A percentile compares a stretch with the other conserved stretches of the same genome.
phyloP scores from a whole-genome alignment of 2,797 vertebrate genomes.

The Urophycis tenuis region DNA sequence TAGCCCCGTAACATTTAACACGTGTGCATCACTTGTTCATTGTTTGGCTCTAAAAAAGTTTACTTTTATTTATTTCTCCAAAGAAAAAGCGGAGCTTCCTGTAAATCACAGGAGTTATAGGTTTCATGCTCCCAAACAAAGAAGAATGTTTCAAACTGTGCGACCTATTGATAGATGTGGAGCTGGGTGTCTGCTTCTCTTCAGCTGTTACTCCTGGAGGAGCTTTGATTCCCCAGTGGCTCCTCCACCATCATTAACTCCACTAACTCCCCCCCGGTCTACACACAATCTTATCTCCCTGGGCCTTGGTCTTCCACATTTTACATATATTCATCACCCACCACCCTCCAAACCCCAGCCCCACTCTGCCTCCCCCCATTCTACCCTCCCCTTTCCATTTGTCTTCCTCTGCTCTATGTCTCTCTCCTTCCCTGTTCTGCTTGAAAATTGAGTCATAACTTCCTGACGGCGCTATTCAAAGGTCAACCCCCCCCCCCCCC shows the following conservation, averaged over 20 bases:
- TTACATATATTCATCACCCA: neutral
- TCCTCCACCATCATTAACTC: slow-evolving; percentile 19
- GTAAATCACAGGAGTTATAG: neutral
- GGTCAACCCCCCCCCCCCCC: slow-evolving; percentile 49
- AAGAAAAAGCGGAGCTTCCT: too few species aligned
- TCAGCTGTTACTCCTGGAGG: slow-evolving; percentile 31
- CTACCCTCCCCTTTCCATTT: slow-evolving; percentile 27
- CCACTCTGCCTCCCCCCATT: slow-evolving; percentile 27
- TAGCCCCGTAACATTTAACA: neutral
- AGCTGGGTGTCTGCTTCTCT: slow-evolving; percentile 27
- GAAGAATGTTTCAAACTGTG: neutral
- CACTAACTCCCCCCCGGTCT: slow-evolving; percentile 14
- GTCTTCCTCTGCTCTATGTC: slow-evolving; percentile 7
- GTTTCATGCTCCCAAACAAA: neutral
- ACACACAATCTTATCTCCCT: slow-evolving; percentile 34
- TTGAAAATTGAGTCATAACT: slow-evolving; percentile 71
- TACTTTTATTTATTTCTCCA: neutral
- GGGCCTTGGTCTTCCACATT: slow-evolving; percentile 8
- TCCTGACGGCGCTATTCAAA: slow-evolving; percentile 66
- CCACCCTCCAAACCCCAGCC: slow-evolving; percentile 6
- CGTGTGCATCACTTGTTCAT: neutral
- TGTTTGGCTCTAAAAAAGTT: neutral
- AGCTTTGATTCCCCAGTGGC: slow-evolving; percentile 16
- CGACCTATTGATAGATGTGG: slow-evolving; percentile 9
- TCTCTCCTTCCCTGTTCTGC: slow-evolving; percentile 44